Evolutionary conservation across 2,888 invertebrate species (phyloP).

Genomic region (Proisotoma minuta): DNA sequence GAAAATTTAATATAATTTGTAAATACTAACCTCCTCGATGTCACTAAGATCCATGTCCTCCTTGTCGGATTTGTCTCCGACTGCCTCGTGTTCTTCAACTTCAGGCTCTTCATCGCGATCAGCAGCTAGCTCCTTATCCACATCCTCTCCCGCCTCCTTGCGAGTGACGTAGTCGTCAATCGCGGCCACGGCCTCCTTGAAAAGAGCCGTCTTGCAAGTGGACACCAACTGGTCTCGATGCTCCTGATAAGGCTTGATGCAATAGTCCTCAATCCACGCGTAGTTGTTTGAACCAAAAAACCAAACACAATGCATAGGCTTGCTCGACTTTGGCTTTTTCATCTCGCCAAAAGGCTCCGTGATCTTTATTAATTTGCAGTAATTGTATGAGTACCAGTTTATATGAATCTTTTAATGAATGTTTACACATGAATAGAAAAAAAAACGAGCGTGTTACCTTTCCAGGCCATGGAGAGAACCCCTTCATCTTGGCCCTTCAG

Average conservation of each 20-base stretch:
- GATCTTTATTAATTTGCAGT: neutral
- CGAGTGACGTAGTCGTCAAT: slow-evolving; percentile 68
- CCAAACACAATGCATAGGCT: slow-evolving; percentile 76
- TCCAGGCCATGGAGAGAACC: slow-evolving; percentile 94
- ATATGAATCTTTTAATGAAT: neutral
- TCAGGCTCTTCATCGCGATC: neutral
- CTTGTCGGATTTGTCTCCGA: neutral
- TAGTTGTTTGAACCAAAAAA: slow-evolving; percentile 91
- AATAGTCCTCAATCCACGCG: slow-evolving; percentile 83
- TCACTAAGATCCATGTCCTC: neutral
- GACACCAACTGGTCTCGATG: slow-evolving; percentile 72
- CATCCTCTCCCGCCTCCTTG: slow-evolving; percentile 35
- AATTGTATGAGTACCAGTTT: neutral
- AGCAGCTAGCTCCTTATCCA: slow-evolving; percentile 25
- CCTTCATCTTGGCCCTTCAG: slow-evolving; percentile 97
- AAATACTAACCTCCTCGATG: too few relatives aligned
- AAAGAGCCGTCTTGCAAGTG: slow-evolving; percentile 67
- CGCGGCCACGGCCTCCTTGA: slow-evolving; percentile 72
- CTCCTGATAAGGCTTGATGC: slow-evolving; percentile 75
- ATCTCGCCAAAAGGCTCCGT: slow-evolving; percentile 54
- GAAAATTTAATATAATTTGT: too few relatives aligned
- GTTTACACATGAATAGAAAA: neutral
- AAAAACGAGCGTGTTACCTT: slow-evolving; percentile 66
- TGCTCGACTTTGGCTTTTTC: slow-evolving; percentile 70
- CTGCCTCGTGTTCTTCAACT: neutral